Conservation (phyloP, 2,113 vertebrate genomes). For the cattle (Bos taurus) region ARS-UCD2.0 NC_037333.1:77315501-77316000, state of each 20-base stretch:
- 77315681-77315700: neutral
- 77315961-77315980: neutral
- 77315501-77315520: neutral
- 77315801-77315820: neutral
- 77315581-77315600: neutral
- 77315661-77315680: neutral
- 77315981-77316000: neutral
- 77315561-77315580: neutral
- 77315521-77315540: neutral
- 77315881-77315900: neutral
- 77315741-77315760: neutral
- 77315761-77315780: neutral
- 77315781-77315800: neutral
- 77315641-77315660: neutral
- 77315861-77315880: neutral
- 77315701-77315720: neutral
- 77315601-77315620: neutral
- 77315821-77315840: neutral
- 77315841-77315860: neutral
- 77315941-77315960: neutral
- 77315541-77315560: neutral
- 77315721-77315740: neutral
- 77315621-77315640: neutral
- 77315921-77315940: neutral
- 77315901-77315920: neutral